Conservation (phyloP, 2,797 vertebrate species). For the Bryconaethiops microstoma region DNA sequence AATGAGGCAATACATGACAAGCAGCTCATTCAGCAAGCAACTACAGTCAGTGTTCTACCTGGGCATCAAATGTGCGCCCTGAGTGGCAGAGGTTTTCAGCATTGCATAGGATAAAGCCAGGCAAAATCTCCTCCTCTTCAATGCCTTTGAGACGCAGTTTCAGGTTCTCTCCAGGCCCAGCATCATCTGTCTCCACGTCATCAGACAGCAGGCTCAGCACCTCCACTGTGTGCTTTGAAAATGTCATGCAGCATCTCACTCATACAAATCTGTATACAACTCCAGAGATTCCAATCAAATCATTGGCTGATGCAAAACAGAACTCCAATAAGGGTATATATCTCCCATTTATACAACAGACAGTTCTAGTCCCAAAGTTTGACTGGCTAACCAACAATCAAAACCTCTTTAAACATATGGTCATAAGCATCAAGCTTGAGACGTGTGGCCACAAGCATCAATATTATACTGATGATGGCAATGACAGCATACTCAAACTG, state of each 20-base stretch:
- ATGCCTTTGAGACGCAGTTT: slow-evolving; percentile 98
- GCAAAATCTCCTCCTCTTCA: slow-evolving; percentile 98
- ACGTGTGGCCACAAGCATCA: too few relatives aligned
- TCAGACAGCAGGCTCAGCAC: slow-evolving; percentile 95
- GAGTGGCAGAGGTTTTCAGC: slow-evolving; percentile 97
- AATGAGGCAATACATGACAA: not conserved
- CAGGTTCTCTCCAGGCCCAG: slow-evolving; percentile 93
- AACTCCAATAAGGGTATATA: too few relatives aligned
- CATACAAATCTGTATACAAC: not conserved
- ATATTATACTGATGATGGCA: too few relatives aligned
- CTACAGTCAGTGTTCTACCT: slow-evolving; percentile 74
- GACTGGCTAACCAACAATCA: too few relatives aligned
- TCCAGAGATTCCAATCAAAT: too few relatives aligned
- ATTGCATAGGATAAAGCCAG: slow-evolving; percentile 97
- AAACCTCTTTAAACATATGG: too few relatives aligned
- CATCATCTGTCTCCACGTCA: slow-evolving; percentile 95
- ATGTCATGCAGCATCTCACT: not conserved
- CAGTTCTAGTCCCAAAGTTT: too few relatives aligned
- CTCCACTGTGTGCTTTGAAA: slow-evolving; percentile 91
- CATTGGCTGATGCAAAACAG: too few relatives aligned
- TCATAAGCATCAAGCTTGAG: too few relatives aligned
- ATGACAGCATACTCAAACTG: too few relatives aligned
- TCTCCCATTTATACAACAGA: not conserved
- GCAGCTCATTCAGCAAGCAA: not conserved
- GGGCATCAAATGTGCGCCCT: slow-evolving; percentile 96